phyloP scores from a whole-genome alignment of 2,113 vertebrate species.

The Nannospalax galili region DNA sequence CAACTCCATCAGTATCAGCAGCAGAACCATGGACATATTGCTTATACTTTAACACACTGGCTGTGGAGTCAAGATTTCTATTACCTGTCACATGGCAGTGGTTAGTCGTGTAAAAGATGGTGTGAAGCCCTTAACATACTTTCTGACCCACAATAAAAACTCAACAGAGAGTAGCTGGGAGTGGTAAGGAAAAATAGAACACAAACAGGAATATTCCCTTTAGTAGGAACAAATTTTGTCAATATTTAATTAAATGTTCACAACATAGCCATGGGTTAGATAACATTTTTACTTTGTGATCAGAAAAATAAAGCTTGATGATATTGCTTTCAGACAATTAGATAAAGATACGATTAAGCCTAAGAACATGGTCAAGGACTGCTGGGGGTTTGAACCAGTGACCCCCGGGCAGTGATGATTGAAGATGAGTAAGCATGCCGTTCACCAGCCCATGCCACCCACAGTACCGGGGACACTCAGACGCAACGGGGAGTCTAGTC shows the following conservation, averaged over 20 bases:
- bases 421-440: no score
- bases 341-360: not conserved
- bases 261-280: not conserved
- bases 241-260: not conserved
- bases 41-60: not conserved
- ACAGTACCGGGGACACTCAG: no score
- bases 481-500: no score
- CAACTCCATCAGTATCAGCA: not conserved
- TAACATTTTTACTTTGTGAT: not conserved
- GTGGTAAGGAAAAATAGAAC: not conserved
- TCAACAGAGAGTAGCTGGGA: not conserved
- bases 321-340: not conserved
- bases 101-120: not conserved
- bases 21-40: not conserved
- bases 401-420: no score
- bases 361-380: not conserved
- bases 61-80: not conserved
- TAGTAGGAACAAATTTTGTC: not conserved
- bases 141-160: not conserved
- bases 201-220: not conserved
- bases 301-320: not conserved
- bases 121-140: not conserved
- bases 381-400: no score
- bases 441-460: no score
- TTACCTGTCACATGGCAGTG: not conserved